phyloP scores from a whole-genome alignment of 2,888 invertebrate species.

The Pardosa pseudoannulata region DNA sequence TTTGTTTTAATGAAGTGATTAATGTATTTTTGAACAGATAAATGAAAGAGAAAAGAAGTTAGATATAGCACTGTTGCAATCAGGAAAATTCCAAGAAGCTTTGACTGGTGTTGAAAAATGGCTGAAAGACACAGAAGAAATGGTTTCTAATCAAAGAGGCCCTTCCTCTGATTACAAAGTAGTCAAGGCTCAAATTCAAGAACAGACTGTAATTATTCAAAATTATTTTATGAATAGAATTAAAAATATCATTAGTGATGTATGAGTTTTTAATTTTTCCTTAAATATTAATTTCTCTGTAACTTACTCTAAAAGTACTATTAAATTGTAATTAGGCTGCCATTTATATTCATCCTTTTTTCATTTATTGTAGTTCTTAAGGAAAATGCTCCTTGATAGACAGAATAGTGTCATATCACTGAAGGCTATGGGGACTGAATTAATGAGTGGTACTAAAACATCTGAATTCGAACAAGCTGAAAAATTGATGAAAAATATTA shows the following conservation, averaged over 20 bases:
- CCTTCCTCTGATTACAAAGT: slow-evolving; percentile 98
- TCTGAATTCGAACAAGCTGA: slow-evolving; percentile 90
- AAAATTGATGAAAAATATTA: slow-evolving; percentile 90
- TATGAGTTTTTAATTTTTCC: background rate
- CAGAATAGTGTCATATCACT: slow-evolving; percentile 95
- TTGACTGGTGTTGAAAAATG: slow-evolving; percentile 85
- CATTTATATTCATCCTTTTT: background rate
- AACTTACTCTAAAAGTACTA: too few relatives aligned
- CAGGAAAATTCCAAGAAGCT: slow-evolving; percentile 98
- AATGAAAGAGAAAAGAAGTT: slow-evolving; percentile 93
- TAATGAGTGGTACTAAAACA: slow-evolving; percentile 89
- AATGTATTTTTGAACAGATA: too few relatives aligned
- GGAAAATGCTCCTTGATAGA: slow-evolving; percentile 96
- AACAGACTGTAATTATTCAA: slow-evolving; percentile 85
- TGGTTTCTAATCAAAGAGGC: slow-evolving; percentile 96
- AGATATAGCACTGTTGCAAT: slow-evolving; percentile 93
- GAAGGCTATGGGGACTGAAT: slow-evolving; percentile 93
- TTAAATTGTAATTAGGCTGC: too few relatives aligned
- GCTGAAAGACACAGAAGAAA: slow-evolving; percentile 97
- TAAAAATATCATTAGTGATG: too few relatives aligned
- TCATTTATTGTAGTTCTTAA: slow-evolving; percentile 84
- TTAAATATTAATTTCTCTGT: background rate
- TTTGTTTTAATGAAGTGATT: slow-evolving; percentile 76
- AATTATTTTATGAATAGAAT: too few relatives aligned
- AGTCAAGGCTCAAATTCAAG: slow-evolving; percentile 97